These are phyloP conservation scores for Mus minutoides DNA, from an alignment of 2,797 vertebrate species.

Conservation along the genomic window DNA sequence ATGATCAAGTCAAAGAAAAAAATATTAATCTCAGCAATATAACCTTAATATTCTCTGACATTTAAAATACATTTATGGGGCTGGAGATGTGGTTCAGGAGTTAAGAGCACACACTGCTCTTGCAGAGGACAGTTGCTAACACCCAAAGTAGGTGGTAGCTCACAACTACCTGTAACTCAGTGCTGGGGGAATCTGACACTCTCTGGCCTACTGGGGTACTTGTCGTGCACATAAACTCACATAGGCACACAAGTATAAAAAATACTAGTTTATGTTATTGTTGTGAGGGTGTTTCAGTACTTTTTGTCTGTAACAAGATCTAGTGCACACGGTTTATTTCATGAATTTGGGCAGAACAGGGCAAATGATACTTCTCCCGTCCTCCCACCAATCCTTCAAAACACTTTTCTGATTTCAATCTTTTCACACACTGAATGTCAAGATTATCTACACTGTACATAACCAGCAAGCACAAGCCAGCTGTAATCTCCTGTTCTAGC, in stretches of 20 bases:
- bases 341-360: not conserved
- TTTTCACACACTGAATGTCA: not conserved
- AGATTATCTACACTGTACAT: not conserved
- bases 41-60: not conserved
- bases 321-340: not conserved
- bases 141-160: not conserved
- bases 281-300: not conserved
- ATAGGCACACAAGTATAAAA: not conserved
- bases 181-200: not conserved
- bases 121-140: not conserved
- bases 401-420: constrained; percentile 1
- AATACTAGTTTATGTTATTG: not conserved
- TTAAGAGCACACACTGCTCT: not conserved
- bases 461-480: not conserved
- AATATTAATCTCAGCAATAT: constrained; percentile 13
- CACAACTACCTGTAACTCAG: not conserved
- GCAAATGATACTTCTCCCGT: not conserved
- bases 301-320: constrained; percentile 3
- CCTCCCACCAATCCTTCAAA: not conserved
- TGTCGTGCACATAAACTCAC: not conserved
- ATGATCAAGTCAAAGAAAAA: constrained; percentile 49
- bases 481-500: not conserved
- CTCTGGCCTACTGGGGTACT: not conserved
- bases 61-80: not conserved
- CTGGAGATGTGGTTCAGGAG: not conserved